Evolutionary conservation across 2,113 vertebrate genomes (phyloP).

Genomic region (Ptyas mucosa): DNA sequence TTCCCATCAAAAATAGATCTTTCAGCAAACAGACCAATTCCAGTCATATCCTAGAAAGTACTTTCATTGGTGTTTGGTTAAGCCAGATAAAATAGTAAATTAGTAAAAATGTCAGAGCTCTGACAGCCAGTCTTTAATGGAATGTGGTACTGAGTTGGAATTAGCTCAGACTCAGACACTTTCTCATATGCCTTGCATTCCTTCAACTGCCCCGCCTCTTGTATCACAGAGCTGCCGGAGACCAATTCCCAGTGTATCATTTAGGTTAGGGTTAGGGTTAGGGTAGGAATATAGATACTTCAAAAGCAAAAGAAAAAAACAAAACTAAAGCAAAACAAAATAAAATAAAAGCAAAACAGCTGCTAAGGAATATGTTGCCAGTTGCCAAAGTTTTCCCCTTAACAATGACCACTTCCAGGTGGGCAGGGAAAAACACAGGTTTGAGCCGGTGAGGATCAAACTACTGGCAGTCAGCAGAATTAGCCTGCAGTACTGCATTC

Average conservation of each 20-base stretch:
- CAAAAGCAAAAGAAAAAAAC: not conserved
- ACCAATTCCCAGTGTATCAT: not conserved
- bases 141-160: constrained; percentile 11
- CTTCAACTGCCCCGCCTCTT: not conserved
- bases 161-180: constrained; percentile 9
- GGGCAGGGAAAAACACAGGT: not conserved
- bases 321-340: not conserved
- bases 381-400: not conserved
- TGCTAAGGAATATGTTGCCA: not conserved
- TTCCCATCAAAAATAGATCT: constrained; percentile 41
- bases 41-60: constrained; percentile 32
- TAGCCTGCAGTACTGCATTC: no score
- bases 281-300: not conserved
- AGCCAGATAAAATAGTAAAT: constrained; percentile 40
- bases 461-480: not conserved
- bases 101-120: constrained; percentile 32
- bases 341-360: not conserved
- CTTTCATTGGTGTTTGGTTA: constrained; percentile 32
- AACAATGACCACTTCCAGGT: not conserved
- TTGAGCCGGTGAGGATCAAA: not conserved
- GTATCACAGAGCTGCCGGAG: not conserved
- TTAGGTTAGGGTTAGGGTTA: not conserved
- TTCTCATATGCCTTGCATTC: constrained; percentile 30
- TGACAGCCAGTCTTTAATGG: constrained; percentile 16
- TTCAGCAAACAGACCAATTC: constrained; percentile 38